These are phyloP conservation scores for Drosophila anceps DNA, from an alignment of 2,888 invertebrate species.

Conservation along the genomic window DNA sequence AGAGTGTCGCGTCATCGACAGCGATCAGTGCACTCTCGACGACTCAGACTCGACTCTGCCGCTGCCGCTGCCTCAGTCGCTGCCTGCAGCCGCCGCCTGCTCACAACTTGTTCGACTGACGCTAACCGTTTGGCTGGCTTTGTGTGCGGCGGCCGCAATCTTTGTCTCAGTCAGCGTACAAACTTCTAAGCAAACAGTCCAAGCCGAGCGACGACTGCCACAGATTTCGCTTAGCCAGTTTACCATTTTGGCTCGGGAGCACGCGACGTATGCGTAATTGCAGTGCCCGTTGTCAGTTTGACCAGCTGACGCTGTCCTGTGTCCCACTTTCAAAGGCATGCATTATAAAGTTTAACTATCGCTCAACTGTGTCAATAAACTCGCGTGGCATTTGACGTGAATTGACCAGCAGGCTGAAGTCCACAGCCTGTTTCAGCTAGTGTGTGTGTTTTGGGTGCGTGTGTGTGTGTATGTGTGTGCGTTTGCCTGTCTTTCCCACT, in stretches of 20 bases:
- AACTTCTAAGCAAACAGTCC: constrained; percentile 81
- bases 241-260: constrained; percentile 24
- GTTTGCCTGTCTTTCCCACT: not conserved
- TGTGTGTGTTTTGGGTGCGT: not conserved
- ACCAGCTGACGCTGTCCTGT: constrained; percentile 36
- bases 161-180: constrained; percentile 73
- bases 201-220: constrained; percentile 22
- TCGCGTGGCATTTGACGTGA: constrained; percentile 50
- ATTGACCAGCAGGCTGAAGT: constrained; percentile 23
- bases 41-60: constrained; percentile 4
- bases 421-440: not conserved
- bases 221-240: constrained; percentile 31
- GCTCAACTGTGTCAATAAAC: constrained; percentile 70
- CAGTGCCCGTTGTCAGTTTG: constrained; percentile 48
- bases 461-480: not conserved
- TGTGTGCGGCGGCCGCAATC: constrained; percentile 53
- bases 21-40: constrained; percentile 60
- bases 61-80: constrained; percentile 15
- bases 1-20: constrained; percentile 23
- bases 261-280: constrained; percentile 77
- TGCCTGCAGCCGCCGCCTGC: constrained; percentile 27
- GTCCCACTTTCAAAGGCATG: constrained; percentile 42
- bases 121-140: constrained; percentile 29
- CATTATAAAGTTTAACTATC: constrained; percentile 56
- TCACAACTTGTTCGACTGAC: constrained; percentile 63